Conservation (phyloP, 2,888 invertebrate genomes). For the Spisula subtruncata region DNA sequence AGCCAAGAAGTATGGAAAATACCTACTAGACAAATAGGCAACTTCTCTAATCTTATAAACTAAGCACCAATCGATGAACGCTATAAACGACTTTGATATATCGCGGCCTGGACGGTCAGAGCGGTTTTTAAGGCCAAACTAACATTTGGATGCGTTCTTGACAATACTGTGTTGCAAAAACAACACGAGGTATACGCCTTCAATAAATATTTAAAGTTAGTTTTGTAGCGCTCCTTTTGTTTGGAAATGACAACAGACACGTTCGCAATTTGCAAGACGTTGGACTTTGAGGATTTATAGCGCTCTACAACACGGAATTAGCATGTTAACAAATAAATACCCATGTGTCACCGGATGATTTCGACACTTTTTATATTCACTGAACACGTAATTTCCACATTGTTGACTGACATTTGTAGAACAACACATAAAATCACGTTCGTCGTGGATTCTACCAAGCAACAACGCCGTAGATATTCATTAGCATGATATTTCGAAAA, state of each 20-base stretch:
- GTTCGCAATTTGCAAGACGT: neutral
- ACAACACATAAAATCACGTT: constrained; percentile 1
- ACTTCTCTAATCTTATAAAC: too few species aligned
- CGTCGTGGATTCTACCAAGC: neutral
- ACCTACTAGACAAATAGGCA: too few species aligned
- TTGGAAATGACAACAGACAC: neutral
- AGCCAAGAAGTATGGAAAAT: too few species aligned
- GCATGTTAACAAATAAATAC: neutral
- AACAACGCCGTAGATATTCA: neutral
- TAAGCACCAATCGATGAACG: too few species aligned
- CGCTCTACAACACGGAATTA: neutral
- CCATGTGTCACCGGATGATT: neutral
- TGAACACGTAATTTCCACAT: neutral
- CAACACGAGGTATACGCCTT: too few species aligned
- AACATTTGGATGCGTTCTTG: too few species aligned
- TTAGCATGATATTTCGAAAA: neutral
- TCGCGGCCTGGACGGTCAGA: too few species aligned
- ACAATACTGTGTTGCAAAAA: too few species aligned
- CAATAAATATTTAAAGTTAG: too few species aligned
- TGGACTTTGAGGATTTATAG: neutral
- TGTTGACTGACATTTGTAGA: neutral
- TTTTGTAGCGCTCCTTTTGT: neutral
- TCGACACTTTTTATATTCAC: neutral
- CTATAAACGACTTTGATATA: too few species aligned
- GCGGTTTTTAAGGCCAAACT: too few species aligned